Evolutionary conservation across 2,113 vertebrate genomes (phyloP).

Genomic region (Arizona elegans): DNA sequence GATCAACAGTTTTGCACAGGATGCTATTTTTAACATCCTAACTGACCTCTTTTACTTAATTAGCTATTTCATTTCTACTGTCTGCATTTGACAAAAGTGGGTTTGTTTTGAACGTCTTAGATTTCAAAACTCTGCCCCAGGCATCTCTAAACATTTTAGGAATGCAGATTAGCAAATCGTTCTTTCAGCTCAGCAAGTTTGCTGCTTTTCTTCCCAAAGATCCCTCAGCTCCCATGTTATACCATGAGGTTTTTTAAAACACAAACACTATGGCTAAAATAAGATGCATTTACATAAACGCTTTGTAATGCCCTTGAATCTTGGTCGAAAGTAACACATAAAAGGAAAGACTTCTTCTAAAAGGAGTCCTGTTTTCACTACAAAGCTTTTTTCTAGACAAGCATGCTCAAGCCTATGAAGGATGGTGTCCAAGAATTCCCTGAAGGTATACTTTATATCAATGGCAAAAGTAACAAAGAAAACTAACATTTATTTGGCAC

Average conservation of each 20-base stretch:
- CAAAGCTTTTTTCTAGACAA: not conserved
- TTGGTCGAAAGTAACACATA: not conserved
- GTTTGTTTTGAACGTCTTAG: not conserved
- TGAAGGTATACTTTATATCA: not conserved
- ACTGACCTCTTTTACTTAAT: not conserved
- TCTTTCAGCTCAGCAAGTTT: not conserved
- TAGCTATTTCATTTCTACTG: not conserved
- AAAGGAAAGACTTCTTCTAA: not conserved
- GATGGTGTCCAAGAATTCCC: not conserved
- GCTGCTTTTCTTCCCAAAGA: not conserved
- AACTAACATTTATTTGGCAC: constrained; percentile 40
- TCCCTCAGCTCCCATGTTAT: not conserved
- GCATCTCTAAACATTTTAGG: not conserved
- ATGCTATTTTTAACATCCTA: not conserved
- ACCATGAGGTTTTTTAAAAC: not conserved
- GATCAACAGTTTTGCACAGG: not conserved
- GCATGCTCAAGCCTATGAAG: not conserved
- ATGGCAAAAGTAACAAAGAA: not conserved
- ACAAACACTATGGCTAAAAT: accelerated
- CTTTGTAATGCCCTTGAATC: not conserved
- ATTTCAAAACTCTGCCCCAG: constrained; percentile 6
- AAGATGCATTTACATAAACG: not conserved
- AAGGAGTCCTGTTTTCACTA: not conserved
- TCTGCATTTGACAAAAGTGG: not conserved
- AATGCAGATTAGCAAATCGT: not conserved